Evolutionary conservation across 2,113 vertebrate genomes (phyloP).

Genomic region (Calidris pugnax): DNA sequence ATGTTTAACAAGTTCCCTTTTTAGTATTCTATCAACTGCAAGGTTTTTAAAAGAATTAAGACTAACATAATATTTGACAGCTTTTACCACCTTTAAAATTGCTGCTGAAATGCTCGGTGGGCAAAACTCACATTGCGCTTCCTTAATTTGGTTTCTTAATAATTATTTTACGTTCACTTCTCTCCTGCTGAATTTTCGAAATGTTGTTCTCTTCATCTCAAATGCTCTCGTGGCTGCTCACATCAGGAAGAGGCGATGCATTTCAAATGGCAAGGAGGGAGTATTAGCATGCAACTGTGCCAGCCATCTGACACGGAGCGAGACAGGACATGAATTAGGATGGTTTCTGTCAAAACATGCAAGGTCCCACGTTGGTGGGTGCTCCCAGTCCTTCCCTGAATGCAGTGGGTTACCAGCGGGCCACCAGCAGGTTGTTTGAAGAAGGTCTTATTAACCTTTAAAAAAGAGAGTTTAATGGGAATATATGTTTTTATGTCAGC

Average conservation of each 20-base stretch:
- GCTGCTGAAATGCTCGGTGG: not conserved
- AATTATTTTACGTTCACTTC: not conserved
- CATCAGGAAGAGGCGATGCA: rapidly evolving
- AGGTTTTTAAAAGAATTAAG: not conserved
- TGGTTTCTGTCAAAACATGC: not conserved
- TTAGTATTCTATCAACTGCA: not conserved
- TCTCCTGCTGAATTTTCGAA: not conserved
- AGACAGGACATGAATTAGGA: not conserved
- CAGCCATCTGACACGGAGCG: not conserved
- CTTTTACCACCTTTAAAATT: not conserved
- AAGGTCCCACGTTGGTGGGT: rapidly evolving
- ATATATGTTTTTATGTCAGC: not conserved
- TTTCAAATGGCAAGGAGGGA: not conserved
- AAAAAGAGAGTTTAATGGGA: not conserved
- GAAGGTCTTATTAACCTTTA: not conserved
- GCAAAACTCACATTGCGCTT: not conserved
- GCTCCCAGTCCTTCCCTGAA: not conserved
- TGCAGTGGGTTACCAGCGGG: not conserved
- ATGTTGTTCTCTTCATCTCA: not conserved
- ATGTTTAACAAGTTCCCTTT: not conserved
- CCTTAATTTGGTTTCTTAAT: not conserved
- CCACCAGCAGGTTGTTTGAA: not conserved
- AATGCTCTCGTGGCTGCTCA: not conserved
- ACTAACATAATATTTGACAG: not conserved
- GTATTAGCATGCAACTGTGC: not conserved